These are phyloP conservation scores for Drosophila dives DNA, from an alignment of 2,888 invertebrate genomes.

Conservation along the genomic window DNA sequence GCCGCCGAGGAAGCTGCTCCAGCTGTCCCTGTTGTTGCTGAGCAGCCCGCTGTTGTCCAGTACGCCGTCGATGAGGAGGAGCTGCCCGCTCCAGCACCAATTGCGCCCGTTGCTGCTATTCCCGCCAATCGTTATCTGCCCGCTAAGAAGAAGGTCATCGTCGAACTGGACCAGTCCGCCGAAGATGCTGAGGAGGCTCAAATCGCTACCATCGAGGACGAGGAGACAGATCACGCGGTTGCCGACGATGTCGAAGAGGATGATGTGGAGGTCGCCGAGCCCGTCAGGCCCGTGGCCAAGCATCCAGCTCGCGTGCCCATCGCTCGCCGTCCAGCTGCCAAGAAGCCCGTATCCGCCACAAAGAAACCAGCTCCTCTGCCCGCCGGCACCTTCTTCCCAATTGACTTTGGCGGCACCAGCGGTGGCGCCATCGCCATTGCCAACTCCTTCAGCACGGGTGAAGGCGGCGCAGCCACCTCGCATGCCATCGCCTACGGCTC, in stretches of 20 bases:
- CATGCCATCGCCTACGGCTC: slow-evolving; percentile 85
- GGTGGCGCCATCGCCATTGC: slow-evolving; percentile 85
- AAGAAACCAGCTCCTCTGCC: slow-evolving; percentile 78
- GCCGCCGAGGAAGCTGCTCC: slow-evolving; percentile 70
- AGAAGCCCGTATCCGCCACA: slow-evolving; percentile 58
- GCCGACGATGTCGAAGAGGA: slow-evolving; percentile 74
- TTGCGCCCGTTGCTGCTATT: slow-evolving; percentile 72
- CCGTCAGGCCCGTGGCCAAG: slow-evolving; percentile 64
- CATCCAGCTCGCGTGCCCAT: slow-evolving; percentile 76
- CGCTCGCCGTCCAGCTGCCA: slow-evolving; percentile 80
- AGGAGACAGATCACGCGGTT: slow-evolving; percentile 69
- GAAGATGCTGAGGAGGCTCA: slow-evolving; percentile 69
- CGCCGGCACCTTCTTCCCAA: slow-evolving; percentile 84
- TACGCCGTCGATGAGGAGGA: slow-evolving; percentile 58
- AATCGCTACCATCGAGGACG: slow-evolving; percentile 64
- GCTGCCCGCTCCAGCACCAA: slow-evolving; percentile 77
- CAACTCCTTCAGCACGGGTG: slow-evolving; percentile 85
- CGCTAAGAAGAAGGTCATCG: slow-evolving; percentile 82
- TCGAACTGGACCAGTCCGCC: slow-evolving; percentile 81
- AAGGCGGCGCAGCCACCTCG: slow-evolving; percentile 84
- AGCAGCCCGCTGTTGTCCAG: slow-evolving; percentile 52
- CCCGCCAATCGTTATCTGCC: slow-evolving; percentile 82
- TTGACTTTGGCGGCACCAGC: slow-evolving; percentile 83
- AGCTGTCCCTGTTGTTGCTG: slow-evolving; percentile 43
- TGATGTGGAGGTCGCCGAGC: slow-evolving; percentile 65